Percentiles rank a stretch among this genome's conserved stretches.
phyloP scores from a whole-genome alignment of 2,113 vertebrate genomes.

The Chaetorhynchus papuensis region DNA sequence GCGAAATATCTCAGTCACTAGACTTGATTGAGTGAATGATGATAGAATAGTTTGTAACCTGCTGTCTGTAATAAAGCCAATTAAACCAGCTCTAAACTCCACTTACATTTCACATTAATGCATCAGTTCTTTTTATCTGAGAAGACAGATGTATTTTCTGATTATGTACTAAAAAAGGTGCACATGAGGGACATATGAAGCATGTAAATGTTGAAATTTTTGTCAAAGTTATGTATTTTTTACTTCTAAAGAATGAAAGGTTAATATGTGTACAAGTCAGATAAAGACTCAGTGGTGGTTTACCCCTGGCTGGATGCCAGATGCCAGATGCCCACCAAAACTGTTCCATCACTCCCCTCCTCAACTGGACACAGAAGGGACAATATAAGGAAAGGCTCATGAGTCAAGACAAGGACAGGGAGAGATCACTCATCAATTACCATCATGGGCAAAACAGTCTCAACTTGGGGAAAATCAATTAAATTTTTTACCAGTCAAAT shows the following conservation, averaged over 20 bases:
- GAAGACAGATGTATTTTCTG: background rate
- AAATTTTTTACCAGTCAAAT: background rate
- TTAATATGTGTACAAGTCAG: background rate
- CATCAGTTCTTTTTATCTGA: background rate
- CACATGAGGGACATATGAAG: background rate
- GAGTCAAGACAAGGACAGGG: background rate
- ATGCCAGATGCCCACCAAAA: background rate
- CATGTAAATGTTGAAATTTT: background rate
- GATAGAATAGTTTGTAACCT: background rate
- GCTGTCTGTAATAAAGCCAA: background rate
- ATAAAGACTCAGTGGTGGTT: background rate
- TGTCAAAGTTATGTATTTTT: background rate
- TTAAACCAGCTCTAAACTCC: background rate
- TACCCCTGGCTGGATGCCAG: background rate
- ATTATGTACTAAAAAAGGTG: background rate
- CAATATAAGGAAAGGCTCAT: background rate
- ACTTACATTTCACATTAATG: background rate
- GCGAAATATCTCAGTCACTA: background rate
- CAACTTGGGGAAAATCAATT: background rate
- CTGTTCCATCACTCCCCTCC: background rate
- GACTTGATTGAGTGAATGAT: background rate
- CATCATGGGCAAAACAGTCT: accelerated
- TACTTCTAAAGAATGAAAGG: background rate
- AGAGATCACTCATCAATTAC: background rate
- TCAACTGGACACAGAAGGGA: background rate